Conservation (phyloP, 2,113 vertebrate genomes). For the Panurus biarmicus region DNA sequence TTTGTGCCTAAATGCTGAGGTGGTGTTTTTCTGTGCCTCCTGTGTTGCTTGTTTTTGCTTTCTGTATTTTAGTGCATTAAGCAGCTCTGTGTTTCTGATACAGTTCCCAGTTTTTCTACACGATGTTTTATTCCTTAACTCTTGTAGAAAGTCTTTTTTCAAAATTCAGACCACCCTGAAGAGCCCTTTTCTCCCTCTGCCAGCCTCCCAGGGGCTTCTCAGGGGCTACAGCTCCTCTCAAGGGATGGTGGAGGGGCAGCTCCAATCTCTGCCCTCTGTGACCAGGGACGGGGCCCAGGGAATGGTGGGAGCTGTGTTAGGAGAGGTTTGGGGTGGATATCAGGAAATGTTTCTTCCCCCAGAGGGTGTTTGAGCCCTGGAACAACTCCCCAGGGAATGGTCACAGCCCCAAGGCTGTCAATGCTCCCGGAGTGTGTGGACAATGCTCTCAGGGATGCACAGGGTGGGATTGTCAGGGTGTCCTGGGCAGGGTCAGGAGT, state of each 20-base stretch:
- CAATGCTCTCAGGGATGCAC: fast-evolving
- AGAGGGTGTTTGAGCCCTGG: neutral
- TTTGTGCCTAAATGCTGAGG: neutral
- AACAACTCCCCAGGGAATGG: neutral
- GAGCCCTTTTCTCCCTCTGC: neutral
- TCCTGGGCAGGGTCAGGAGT: neutral
- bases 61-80: neutral
- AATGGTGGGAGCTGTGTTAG: neutral
- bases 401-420: neutral
- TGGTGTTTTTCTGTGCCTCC: neutral
- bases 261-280: neutral
- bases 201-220: neutral
- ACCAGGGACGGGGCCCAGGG: neutral
- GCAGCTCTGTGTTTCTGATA: neutral
- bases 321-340: neutral
- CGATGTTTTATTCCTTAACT: neutral
- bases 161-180: neutral
- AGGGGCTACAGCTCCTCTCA: neutral
- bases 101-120: neutral
- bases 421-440: neutral
- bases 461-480: neutral
- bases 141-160: neutral
- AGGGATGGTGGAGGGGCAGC: neutral
- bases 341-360: neutral
- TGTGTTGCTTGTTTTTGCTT: neutral